Conservation (phyloP, 64 coral and sea anemone genomes). For the Catalaphyllia jardinei region DNA sequence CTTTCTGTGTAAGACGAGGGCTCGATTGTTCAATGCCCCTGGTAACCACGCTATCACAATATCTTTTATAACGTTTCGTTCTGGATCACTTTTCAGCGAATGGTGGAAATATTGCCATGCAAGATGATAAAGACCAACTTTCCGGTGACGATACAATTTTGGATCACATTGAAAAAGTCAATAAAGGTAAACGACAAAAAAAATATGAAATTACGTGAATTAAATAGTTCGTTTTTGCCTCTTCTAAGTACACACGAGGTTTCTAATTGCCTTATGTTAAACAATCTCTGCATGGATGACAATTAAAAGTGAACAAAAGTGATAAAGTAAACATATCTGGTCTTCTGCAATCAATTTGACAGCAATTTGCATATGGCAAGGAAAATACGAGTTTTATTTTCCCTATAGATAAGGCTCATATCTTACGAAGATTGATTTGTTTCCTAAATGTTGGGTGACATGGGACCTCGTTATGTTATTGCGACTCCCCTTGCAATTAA, state of each 20-base stretch:
- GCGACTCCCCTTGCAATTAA: too few relatives aligned
- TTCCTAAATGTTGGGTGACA: too few relatives aligned
- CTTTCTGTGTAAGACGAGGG: background rate
- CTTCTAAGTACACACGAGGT: background rate
- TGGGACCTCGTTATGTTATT: too few relatives aligned
- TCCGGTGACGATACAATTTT: conserved; percentile 11
- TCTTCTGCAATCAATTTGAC: background rate
- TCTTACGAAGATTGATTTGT: too few relatives aligned
- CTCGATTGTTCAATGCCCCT: background rate
- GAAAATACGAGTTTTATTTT: background rate
- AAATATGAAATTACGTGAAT: background rate
- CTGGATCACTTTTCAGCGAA: background rate
- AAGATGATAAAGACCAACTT: background rate
- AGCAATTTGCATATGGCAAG: background rate
- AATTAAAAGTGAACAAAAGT: background rate
- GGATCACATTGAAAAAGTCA: conserved; percentile 31
- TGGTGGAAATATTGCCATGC: background rate
- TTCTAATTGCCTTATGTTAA: background rate
- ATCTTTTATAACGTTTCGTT: background rate
- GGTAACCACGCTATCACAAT: background rate
- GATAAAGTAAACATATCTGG: background rate
- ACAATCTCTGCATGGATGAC: background rate
- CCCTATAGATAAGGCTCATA: background rate
- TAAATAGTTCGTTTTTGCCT: background rate
- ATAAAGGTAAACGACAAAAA: background rate